Evolutionary conservation across 2,797 vertebrate genomes (phyloP).

Genomic region (Gymnoscopelus microlampas): DNA sequence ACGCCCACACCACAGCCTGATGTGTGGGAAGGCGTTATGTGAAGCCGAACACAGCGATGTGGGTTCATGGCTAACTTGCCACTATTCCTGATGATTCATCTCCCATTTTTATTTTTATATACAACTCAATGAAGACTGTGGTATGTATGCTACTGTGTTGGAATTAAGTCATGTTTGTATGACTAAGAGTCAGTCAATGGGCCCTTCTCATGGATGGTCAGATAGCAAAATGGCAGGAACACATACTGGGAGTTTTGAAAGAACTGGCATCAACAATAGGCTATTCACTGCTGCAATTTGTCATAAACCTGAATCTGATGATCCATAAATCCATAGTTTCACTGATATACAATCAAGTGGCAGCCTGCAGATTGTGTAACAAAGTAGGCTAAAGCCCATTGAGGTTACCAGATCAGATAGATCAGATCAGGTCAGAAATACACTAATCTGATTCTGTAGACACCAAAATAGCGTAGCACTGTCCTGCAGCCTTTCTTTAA

Average conservation of each 20-base stretch:
- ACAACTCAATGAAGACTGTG: conserved; percentile 41
- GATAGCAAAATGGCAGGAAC: background rate
- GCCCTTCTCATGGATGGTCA: background rate
- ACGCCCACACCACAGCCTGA: conserved; percentile 17
- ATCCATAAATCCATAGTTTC: background rate
- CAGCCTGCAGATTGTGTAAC: background rate
- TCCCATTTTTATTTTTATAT: conserved; percentile 25
- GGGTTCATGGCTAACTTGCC: conserved; percentile 9
- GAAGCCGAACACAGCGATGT: conserved; percentile 24
- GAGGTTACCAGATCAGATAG: background rate
- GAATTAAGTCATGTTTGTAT: conserved; percentile 14
- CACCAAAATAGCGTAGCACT: no score
- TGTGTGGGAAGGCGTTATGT: conserved; percentile 29
- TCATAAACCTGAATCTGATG: background rate
- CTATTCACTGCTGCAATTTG: background rate
- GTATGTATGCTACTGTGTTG: conserved; percentile 5
- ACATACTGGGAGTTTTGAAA: background rate
- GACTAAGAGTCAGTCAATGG: conserved; percentile 11
- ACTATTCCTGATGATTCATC: conserved; percentile 48
- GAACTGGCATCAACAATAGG: background rate
- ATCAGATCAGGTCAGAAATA: background rate
- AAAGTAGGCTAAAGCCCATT: background rate
- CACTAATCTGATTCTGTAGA: background rate
- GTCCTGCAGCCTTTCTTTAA: no score
- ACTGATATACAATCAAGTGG: background rate